Evolutionary conservation across 2,888 invertebrate genomes (phyloP), one percentile per base, ranked within the genome.

Genomic region (Habroteleia sp.): DNA sequence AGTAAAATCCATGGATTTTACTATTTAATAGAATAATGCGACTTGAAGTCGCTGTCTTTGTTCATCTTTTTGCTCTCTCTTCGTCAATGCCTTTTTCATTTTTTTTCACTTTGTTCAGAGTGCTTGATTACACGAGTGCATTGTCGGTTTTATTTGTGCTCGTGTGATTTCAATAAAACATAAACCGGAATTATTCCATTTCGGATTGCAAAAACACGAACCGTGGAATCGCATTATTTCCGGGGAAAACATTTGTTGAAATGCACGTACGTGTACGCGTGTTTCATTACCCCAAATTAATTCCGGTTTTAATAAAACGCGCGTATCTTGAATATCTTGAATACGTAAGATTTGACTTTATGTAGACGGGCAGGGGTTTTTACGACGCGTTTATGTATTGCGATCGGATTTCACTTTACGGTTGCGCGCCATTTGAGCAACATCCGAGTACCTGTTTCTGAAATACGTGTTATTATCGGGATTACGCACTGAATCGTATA

Each of bases 321-420:
- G 11, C 16, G 31, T 13, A 41, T 25, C 33, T 50, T 17, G 39
- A n/a, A n/a, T n/a, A n/a, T n/a, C n/a, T 11, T 14, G 23, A 35
- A 41, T 42, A 83, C 85, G 84, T 42, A 72, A 72, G 44, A 79
- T 79, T 74, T 74, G 16, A 42, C 29, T 50, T 50, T 31, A 56
- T 25, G 35, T 27, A 41, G 35, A 58, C 23, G 29, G 31, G 6
- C 29, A 20, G n/a, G 35, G 25, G 8, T 44, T 39, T 66, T 66
- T 46, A 46, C 42, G 42, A 60, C 58, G 42, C 41, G 29, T 42
- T 58, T 50, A 68, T n/a, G n/a, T 42, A 6, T 11, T 17, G 29
- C 54, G 48, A 68, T 58, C 33, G 33, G 33, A 48, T 58, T 68
- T 68, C 58, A 58, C 58, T 68, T 58, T 58, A 41, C 39, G 25